phyloP scores from a whole-genome alignment of 2,888 invertebrate genomes.

The Temnothorax ravouxi region DNA sequence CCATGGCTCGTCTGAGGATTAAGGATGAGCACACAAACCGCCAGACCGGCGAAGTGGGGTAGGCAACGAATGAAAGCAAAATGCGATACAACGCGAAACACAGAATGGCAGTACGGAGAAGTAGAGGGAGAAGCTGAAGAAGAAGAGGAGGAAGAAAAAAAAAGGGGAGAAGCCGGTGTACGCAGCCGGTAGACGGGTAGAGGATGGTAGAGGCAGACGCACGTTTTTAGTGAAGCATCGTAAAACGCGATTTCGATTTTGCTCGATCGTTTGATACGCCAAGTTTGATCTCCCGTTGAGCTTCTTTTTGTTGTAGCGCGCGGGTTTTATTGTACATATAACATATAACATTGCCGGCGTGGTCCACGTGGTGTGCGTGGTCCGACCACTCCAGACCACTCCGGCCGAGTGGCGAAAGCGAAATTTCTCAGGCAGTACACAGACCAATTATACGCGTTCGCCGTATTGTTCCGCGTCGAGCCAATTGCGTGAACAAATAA shows the following conservation, averaged over 20 bases:
- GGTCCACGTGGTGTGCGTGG: neutral
- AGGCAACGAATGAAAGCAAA: conserved; percentile 39
- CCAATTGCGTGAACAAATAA: conserved; percentile 73
- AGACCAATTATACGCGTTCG: conserved; percentile 16
- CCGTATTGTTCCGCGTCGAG: conserved; percentile 38
- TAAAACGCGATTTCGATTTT: conserved; percentile 10
- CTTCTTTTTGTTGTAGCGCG: neutral
- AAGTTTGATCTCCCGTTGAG: neutral
- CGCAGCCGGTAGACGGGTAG: neutral
- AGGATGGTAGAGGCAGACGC: neutral
- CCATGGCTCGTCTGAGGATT: conserved; percentile 60
- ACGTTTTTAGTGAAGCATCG: conserved; percentile 22
- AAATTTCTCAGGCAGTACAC: neutral
- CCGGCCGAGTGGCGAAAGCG: neutral
- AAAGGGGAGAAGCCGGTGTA: conserved; percentile 26
- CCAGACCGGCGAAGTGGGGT: conserved; percentile 63
- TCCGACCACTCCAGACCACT: neutral
- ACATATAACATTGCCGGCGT: neutral
- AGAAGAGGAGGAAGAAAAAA: conserved; percentile 56
- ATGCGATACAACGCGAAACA: conserved; percentile 1
- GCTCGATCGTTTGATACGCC: neutral
- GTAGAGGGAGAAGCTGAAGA: conserved; percentile 57
- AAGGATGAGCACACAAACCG: conserved; percentile 33
- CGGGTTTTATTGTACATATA: neutral
- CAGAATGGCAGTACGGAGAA: conserved; percentile 1